phyloP scores from a whole-genome alignment of 2,797 vertebrate species.

The Hypotaenidia philippensis region DNA sequence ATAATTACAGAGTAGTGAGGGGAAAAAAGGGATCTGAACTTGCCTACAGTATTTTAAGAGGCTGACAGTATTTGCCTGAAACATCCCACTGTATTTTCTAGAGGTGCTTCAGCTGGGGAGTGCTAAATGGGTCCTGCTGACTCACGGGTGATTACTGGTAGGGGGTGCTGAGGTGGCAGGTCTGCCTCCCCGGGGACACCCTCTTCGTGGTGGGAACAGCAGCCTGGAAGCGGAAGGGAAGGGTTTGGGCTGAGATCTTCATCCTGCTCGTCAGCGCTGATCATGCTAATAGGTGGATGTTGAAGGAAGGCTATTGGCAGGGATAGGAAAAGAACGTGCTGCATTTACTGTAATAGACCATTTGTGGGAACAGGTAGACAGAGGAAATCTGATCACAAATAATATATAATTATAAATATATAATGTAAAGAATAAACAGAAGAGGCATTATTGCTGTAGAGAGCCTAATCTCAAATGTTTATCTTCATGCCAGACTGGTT shows the following conservation, averaged over 20 bases:
- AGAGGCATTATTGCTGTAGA: not conserved
- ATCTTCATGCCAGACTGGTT: not conserved
- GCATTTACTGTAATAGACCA: not conserved
- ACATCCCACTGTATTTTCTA: slow-evolving; percentile 54
- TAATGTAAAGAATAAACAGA: not conserved
- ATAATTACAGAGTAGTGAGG: slow-evolving; percentile 37
- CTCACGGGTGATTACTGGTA: slow-evolving; percentile 2
- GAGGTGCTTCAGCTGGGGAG: not conserved
- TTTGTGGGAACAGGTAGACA: not conserved
- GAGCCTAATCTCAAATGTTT: not conserved
- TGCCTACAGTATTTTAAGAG: slow-evolving; percentile 37
- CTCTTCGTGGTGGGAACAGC: not conserved
- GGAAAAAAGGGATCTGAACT: not conserved
- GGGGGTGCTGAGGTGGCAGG: slow-evolving; percentile 29
- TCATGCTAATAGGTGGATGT: not conserved
- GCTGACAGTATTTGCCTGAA: slow-evolving; percentile 49
- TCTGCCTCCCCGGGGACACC: not conserved
- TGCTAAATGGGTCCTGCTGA: slow-evolving; percentile 45
- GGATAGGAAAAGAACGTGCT: not conserved
- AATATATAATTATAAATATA: too few relatives aligned
- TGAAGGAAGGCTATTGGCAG: not conserved
- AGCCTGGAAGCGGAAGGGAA: not conserved
- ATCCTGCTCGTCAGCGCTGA: not conserved
- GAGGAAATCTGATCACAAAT: not conserved
- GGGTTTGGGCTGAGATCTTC: not conserved